Base-by-base conservation (phyloP, 2,888 invertebrate species). In the Drosophila quasianomalipes region DNA sequence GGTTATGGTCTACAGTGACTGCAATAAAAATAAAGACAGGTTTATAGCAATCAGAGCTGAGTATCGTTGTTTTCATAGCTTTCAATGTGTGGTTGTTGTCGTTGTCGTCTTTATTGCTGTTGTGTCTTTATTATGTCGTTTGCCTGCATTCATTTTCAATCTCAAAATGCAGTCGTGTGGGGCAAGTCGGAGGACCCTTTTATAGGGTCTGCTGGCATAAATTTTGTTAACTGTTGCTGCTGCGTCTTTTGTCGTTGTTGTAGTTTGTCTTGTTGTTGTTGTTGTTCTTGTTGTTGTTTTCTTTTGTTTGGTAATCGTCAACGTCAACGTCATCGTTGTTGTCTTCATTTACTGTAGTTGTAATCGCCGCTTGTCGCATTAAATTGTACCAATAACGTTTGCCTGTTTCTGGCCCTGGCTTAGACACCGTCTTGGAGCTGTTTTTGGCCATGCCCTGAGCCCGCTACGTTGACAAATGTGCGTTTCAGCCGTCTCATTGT, bases 101-200 rank as follows among this genome's bases (percentile, higher is more conserved):
- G 47, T 35, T 30, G 47, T 30, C 54, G 65, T 51, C 28, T 44
- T 57, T 82, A 73, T 82, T 67, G 72, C 71, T 67, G 67, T 74
- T 85, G 85, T 82, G 83, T 75, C 89, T 88, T 88, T 85, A 84
- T 84, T 88, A 88, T 84, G 85, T 88, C 85, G 80, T 82, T 83
- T 61, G 64, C 69, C 67, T 81, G 70, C 74, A 83, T 85, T 73
- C 81, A 69, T 60, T 69, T 77, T 79, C 74, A 79, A 79, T 57
- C 55, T 65, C 6, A 44, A 68, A 69, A 62, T 64, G 81, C 73
- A 68, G 55, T 74, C 81, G 65, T 82, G 83, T 78, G 74, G 51
- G 74, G 70, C 79, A 65, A 55, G 63, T 28, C 66, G 64, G 63
- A 63, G 63, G 53, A 62, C 69, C 64, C 75, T 67, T 85, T 82